Evolutionary conservation across 37 sponge, comb jelly and placozoan genomes (phyloP), one percentile per base, ranked within the genome.

Genomic region (Bolinopsis microptera): DNA sequence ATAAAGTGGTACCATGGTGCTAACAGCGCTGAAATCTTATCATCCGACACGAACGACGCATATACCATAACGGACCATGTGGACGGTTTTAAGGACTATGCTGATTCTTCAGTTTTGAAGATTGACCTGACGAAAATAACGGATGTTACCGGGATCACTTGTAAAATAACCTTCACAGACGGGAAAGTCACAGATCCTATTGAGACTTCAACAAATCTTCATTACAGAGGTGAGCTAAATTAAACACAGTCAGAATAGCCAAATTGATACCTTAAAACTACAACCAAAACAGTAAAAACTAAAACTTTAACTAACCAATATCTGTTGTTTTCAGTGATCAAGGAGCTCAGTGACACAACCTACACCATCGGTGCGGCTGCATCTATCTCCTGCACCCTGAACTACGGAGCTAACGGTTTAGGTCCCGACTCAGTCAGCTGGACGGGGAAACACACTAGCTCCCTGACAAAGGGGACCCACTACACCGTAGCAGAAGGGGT

Each of bases 41-140:
- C 75, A 21, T 48, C 61, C 13, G 61, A 48, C 61, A 48, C 61
- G 13, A 48, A 5, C 5, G 61, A 48, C 61, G 61, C 61, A 13
- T 72, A 72, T 72, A 28, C 31, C 5, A 72, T 72, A 72, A n/a
- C 75, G 75, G 31, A 72, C 31, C n/a, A n/a, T n/a, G n/a, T n/a
- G n/a, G 75, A 21, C 18, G 26, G 75, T 5, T n/a, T 28, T 72
- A 30, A 2, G 13, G 26, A 72, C 75, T 23, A 3, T 5, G 31
- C 75, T n/a, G 75, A 72, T n/a, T 72, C 61, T 13, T 48, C 61
- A 48, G 13, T n/a, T 21, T 72, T 72, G 26, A 72, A 5, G 13
- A 28, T 30, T n/a, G 26, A n/a, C 75, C 75, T 72, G 75, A 28
- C 31, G 18, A 30, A n/a, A 5, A 72, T 72, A 8, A 72, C 27